phyloP scores from a whole-genome alignment of 2,888 invertebrate species.

The Lepas anatifera region DNA sequence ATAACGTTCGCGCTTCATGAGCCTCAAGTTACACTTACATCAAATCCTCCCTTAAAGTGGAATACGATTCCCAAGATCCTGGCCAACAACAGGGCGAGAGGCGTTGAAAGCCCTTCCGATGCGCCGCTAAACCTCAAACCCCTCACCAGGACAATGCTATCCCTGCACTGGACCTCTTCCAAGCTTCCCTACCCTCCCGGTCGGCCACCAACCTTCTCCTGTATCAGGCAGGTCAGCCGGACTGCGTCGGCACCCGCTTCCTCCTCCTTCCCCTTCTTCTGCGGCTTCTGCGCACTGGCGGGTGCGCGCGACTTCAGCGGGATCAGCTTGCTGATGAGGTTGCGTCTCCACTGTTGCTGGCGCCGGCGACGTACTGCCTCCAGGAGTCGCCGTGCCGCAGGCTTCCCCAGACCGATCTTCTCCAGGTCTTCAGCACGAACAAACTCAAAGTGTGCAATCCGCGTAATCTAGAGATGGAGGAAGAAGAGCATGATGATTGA shows the following conservation, averaged over 20 bases:
- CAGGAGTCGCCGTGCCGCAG: slow-evolving; percentile 75
- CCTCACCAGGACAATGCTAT: too few species aligned
- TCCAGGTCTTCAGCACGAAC: slow-evolving; percentile 91
- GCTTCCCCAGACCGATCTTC: slow-evolving; percentile 85
- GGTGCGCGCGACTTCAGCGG: slow-evolving; percentile 10
- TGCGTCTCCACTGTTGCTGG: slow-evolving; percentile 45
- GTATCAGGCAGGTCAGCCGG: slow-evolving; percentile 63
- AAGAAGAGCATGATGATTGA: not conserved
- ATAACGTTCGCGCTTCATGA: too few species aligned
- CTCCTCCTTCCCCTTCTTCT: not conserved
- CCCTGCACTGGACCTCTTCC: too few species aligned
- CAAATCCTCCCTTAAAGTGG: too few species aligned
- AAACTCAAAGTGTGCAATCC: slow-evolving; percentile 91
- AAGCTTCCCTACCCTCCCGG: too few species aligned
- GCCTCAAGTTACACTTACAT: too few species aligned
- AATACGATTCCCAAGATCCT: too few species aligned
- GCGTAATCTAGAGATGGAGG: slow-evolving; percentile 52
- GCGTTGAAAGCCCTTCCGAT: too few species aligned
- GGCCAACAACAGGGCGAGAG: too few species aligned
- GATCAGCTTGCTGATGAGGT: slow-evolving; percentile 22
- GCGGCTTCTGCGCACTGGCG: slow-evolving; percentile 11
- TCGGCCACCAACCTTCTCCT: slow-evolving; percentile 61
- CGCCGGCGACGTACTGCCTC: slow-evolving; percentile 80
- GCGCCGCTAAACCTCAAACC: too few species aligned
- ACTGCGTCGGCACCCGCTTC: slow-evolving; percentile 19